phyloP scores from a whole-genome alignment of 2,113 vertebrate species.

The Cebus imitator region DNA sequence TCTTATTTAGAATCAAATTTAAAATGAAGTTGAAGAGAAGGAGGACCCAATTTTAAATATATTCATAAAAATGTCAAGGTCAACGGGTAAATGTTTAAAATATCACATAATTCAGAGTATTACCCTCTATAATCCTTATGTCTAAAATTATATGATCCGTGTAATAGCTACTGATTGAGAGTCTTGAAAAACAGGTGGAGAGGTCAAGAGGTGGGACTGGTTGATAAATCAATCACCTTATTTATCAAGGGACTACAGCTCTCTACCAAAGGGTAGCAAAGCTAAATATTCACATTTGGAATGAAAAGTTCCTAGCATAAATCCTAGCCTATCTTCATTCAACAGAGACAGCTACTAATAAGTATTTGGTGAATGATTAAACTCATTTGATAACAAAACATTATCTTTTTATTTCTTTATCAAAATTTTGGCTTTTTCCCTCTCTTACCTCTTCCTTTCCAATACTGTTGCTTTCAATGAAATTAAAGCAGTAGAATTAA shows the following conservation, averaged over 20 bases:
- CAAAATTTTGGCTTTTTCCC: background rate
- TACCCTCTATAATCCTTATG: constrained; percentile 26
- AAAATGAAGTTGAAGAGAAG: constrained; percentile 35
- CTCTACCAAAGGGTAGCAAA: background rate
- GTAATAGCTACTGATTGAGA: constrained; percentile 14
- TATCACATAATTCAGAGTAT: background rate
- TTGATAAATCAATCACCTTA: constrained; percentile 28
- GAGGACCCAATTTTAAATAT: constrained; percentile 15
- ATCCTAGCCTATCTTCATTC: background rate
- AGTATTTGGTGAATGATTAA: background rate
- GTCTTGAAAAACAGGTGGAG: constrained; percentile 29
- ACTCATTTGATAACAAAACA: background rate
- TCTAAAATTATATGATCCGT: constrained; percentile 47
- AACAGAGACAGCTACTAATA: background rate
- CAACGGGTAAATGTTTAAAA: background rate
- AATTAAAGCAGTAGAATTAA: background rate
- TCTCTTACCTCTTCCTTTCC: background rate
- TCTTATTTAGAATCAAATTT: background rate
- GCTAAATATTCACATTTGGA: background rate
- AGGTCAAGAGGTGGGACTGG: background rate
- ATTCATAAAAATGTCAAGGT: constrained; percentile 56
- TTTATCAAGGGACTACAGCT: background rate
- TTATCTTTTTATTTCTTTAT: background rate
- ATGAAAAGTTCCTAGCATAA: background rate
- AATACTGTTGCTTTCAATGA: background rate